Percentiles rank a stretch among this genome's conserved stretches.
phyloP scores from a whole-genome alignment of 2,113 vertebrate species.

The Barbus barbus region DNA sequence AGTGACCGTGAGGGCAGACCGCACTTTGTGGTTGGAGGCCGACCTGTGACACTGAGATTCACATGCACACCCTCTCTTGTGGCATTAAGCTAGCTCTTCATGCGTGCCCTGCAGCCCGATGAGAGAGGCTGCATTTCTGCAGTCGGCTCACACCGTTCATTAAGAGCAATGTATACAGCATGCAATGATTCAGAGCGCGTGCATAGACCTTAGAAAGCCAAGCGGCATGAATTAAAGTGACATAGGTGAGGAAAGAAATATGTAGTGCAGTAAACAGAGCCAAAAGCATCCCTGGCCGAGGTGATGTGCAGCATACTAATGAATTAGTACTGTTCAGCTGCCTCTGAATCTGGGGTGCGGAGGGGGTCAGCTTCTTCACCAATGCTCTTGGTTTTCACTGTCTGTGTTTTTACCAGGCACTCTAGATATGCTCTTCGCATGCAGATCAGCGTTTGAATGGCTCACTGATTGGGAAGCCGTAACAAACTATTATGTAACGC shows the following conservation, averaged over 20 bases:
- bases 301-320: slow-evolving; percentile 67
- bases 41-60: slow-evolving; percentile 2
- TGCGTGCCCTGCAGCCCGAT: slow-evolving; percentile 2
- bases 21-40: neutral
- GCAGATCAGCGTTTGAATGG: slow-evolving; percentile 5
- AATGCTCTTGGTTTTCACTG: neutral
- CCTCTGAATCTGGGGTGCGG: slow-evolving; percentile 13
- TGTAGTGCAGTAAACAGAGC: slow-evolving; percentile 59
- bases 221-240: slow-evolving; percentile 55
- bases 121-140: slow-evolving; percentile 12
- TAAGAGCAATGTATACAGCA: neutral
- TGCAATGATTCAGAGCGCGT: slow-evolving; percentile 39
- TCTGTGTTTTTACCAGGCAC: neutral
- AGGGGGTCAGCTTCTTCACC: slow-evolving; percentile 13
- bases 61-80: neutral
- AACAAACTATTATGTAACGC: slow-evolving; percentile 26
- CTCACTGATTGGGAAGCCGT: slow-evolving; percentile 8
- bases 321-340: slow-evolving; percentile 48
- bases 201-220: slow-evolving; percentile 36
- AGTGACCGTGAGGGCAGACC: slow-evolving; percentile 2
- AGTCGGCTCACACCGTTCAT: neutral
- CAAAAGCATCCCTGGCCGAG: slow-evolving; percentile 56
- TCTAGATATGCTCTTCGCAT: neutral
- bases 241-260: slow-evolving; percentile 55
- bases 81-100: slow-evolving; percentile 9